Evolutionary conservation across 2,797 vertebrate genomes (phyloP).

Genomic region (Eulemur mongoz): DNA sequence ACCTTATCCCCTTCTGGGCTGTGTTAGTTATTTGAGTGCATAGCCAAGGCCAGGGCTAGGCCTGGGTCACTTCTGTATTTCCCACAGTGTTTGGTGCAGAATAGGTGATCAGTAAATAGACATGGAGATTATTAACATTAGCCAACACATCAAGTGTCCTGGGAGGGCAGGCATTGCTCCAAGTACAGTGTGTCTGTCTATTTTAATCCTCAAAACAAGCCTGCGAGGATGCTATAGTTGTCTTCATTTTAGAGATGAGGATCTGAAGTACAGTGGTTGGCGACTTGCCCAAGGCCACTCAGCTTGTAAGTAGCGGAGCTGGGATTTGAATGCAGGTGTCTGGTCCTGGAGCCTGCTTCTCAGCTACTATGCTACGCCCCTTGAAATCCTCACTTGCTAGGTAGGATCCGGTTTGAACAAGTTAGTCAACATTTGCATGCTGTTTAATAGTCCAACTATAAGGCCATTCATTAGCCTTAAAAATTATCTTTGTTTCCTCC

Average conservation of each 20-base stretch:
- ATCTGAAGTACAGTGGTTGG: neutral
- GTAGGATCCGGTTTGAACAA: neutral
- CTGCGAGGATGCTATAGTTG: neutral
- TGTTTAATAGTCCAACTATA: neutral
- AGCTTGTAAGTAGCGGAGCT: neutral
- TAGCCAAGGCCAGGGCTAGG: neutral
- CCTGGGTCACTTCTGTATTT: neutral
- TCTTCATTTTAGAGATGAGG: neutral
- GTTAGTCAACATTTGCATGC: neutral
- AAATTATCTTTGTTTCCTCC: neutral
- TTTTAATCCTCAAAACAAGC: neutral
- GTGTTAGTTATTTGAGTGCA: neutral
- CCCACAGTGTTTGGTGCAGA: neutral
- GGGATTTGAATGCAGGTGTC: neutral
- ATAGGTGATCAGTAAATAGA: neutral
- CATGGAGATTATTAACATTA: neutral
- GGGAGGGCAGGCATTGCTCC: neutral
- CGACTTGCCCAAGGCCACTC: neutral
- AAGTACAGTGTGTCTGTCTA: neutral
- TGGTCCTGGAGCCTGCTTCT: neutral
- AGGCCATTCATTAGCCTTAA: neutral
- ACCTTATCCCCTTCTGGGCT: neutral
- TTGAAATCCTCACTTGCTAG: neutral
- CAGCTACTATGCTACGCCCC: neutral
- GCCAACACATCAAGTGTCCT: rapidly evolving